Base-by-base conservation (phyloP, 2,113 vertebrate genomes). In the Chlorodrepanis virens region DNA sequence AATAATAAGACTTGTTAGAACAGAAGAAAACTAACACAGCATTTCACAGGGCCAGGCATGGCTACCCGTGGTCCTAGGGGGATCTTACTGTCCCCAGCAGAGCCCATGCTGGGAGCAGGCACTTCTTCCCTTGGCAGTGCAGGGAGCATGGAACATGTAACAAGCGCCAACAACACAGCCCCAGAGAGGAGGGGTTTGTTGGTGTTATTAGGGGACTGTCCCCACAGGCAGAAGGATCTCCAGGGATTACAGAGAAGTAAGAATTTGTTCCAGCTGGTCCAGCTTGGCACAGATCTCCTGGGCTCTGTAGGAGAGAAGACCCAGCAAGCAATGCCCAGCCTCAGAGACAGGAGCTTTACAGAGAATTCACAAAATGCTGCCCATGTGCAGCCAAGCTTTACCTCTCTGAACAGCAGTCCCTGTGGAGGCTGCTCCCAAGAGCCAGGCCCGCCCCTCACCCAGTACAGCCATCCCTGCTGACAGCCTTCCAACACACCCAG, bases 401-500 rank as follows among this genome's bases (percentile, higher is more conserved):
- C 37, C 45, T n/a, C 44, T 37, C 60, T 21, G n/a, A 93, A 21
- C 23, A 61, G 21, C 0, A 5, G 68, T 5, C 40, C n/a, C 52
- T 64, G 63, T 14, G 45, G 80, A 74, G n/a, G 54, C 83, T 90
- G 83, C 18, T 35, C 25, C 24, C 31, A 27, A 24, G 50, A 9
- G 10, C n/a, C 76, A 86, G 28, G 67, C 13, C 17, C 28, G 23
- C 37, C 50, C 50, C 67, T 24, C 2, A 7, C 29, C 60, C 56
- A 31, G 4, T 3, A 19, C 35, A 78, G 81, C 59, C 65, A 40
- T 29, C 50, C 49, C 18, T 87, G 64, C 74, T 75, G 60, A 29
- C 37, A 78, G 78, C 49, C 22, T 1, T 8, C 1, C 0, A 56
- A 56, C 4, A 18, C 7, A 4, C 5, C 18, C 65, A 54, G 39